Evolutionary conservation across 2,113 vertebrate genomes (phyloP).

Genomic region (Podiceps cristatus): DNA sequence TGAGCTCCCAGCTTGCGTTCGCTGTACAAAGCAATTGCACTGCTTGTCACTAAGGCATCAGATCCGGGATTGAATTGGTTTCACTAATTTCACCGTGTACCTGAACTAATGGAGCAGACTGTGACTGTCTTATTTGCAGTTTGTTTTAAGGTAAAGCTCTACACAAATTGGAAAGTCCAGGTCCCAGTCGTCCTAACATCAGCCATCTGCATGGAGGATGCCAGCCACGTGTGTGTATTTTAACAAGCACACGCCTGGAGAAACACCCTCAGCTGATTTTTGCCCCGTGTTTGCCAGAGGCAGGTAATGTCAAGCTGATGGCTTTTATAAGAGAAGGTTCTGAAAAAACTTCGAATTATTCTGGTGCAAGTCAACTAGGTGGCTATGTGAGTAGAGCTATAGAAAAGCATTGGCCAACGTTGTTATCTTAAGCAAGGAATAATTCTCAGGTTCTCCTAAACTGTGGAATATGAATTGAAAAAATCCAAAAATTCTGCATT

Average conservation of each 20-base stretch:
- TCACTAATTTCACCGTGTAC: accelerated
- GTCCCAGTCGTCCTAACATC: background rate
- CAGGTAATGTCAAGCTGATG: background rate
- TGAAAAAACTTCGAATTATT: background rate
- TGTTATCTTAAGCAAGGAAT: background rate
- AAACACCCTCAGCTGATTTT: background rate
- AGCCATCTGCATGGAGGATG: background rate
- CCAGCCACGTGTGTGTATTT: background rate
- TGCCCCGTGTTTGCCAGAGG: background rate
- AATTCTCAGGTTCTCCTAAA: background rate
- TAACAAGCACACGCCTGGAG: background rate
- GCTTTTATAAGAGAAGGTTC: background rate
- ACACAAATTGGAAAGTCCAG: background rate
- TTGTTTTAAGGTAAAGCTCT: background rate
- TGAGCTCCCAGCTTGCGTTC: background rate
- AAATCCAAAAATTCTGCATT: background rate
- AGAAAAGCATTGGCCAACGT: background rate
- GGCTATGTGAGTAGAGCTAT: background rate
- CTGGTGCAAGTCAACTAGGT: background rate
- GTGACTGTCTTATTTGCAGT: background rate
- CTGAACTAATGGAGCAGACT: background rate
- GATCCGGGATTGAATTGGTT: background rate
- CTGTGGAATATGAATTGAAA: background rate
- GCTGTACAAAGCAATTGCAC: background rate
- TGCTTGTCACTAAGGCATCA: background rate